Percentiles rank a stretch among this genome's conserved stretches.
These are phyloP conservation scores for Leptinotarsa tumamoca DNA, from an alignment of 2,888 invertebrate species.

Conservation along the genomic window DNA sequence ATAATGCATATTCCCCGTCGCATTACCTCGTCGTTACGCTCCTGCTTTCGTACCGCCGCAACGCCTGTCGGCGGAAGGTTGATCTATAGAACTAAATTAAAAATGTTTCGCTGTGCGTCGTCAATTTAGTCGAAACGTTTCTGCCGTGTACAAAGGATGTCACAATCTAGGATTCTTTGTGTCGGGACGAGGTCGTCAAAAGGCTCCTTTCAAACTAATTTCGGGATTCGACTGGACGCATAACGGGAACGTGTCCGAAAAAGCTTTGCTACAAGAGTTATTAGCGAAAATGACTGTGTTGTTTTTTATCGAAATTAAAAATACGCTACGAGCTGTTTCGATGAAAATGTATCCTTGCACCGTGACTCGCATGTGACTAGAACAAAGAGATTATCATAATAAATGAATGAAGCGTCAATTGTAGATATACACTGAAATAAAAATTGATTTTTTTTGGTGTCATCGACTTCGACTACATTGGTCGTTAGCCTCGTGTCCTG, in stretches of 20 bases:
- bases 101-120: conserved; percentile 31
- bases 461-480: too few species aligned
- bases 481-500: too few species aligned
- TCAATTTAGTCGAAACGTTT: conserved; percentile 32
- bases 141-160: conserved; percentile 23
- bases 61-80: background rate
- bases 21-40: conserved; percentile 3
- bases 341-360: background rate
- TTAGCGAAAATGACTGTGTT: background rate
- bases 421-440: too few species aligned
- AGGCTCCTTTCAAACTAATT: conserved; percentile 23
- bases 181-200: conserved; percentile 10
- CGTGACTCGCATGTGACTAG: background rate
- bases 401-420: too few species aligned
- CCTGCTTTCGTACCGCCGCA: background rate
- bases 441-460: too few species aligned
- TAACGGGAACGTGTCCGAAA: conserved; percentile 15
- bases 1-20: conserved; percentile 14
- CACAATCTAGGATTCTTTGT: conserved; percentile 14
- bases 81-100: conserved; percentile 29
- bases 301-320: background rate
- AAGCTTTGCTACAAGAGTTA: conserved; percentile 9
- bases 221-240: background rate
- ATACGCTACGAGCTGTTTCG: background rate
- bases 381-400: too few species aligned